Conservation (phyloP, 2,888 invertebrate species). For the Drosophila diplacantha region DNA sequence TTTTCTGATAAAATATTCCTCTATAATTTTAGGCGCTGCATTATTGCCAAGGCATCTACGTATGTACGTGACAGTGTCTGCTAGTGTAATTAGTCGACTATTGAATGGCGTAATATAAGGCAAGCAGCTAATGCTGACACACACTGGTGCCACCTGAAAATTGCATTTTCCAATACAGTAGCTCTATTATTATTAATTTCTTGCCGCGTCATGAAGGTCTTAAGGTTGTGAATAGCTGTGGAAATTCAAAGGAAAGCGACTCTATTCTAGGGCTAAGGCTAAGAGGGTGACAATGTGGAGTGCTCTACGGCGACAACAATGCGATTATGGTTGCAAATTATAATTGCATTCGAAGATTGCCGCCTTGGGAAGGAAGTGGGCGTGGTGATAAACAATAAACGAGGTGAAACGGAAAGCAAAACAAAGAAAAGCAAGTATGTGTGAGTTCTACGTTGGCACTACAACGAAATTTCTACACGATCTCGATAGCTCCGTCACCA, state of each 20-base stretch:
- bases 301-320: slow-evolving; percentile 14
- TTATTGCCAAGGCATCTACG: too few relatives aligned
- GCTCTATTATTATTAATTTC: slow-evolving; percentile 3
- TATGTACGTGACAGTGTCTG: background rate
- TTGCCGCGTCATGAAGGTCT: slow-evolving; percentile 3
- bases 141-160: background rate
- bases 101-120: slow-evolving; percentile 5
- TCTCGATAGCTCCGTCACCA: slow-evolving; percentile 18
- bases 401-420: slow-evolving; percentile 6
- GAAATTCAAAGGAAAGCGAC: slow-evolving; percentile 11
- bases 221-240: slow-evolving; percentile 14
- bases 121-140: background rate
- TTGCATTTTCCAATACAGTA: background rate
- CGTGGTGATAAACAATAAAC: slow-evolving; percentile 29
- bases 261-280: slow-evolving; percentile 22
- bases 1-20: background rate
- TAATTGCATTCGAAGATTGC: slow-evolving; percentile 19
- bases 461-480: slow-evolving; percentile 25
- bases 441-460: slow-evolving; percentile 16
- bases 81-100: slow-evolving; percentile 1
- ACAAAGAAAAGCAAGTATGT: slow-evolving; percentile 5
- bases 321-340: slow-evolving; percentile 21
- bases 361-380: slow-evolving; percentile 10
- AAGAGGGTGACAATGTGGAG: slow-evolving; percentile 6
- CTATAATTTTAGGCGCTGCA: background rate